phyloP scores from a whole-genome alignment of 2,888 invertebrate species.

The Drosophila kambysellisi region DNA sequence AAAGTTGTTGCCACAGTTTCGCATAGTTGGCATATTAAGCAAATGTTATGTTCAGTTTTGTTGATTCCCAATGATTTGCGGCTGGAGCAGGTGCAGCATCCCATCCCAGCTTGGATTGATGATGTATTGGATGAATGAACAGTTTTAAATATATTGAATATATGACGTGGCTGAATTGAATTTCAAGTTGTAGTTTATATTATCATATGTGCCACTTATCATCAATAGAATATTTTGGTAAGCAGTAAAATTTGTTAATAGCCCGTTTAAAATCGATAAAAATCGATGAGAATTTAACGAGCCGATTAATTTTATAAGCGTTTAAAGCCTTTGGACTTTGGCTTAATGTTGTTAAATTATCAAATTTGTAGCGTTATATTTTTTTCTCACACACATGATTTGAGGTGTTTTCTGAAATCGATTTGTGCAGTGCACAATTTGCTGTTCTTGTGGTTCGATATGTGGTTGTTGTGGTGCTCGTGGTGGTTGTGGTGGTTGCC shows the following conservation, averaged over 20 bases:
- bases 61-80: slow-evolving; percentile 59
- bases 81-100: slow-evolving; percentile 30
- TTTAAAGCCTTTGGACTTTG: slow-evolving; percentile 4
- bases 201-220: neutral
- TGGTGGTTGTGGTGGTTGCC: slow-evolving; percentile 35
- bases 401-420: slow-evolving; percentile 34
- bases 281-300: neutral
- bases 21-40: slow-evolving; percentile 69
- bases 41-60: slow-evolving; percentile 61
- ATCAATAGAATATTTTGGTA: neutral
- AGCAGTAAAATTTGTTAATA: neutral
- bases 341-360: slow-evolving; percentile 49
- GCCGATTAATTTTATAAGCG: slow-evolving; percentile 9
- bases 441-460: slow-evolving; percentile 33
- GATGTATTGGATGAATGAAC: slow-evolving; percentile 20
- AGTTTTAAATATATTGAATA: slow-evolving; percentile 1
- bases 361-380: slow-evolving; percentile 20
- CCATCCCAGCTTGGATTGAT: slow-evolving; percentile 1
- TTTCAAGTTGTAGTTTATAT: neutral
- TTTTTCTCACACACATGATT: slow-evolving; percentile 35
- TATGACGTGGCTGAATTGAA: neutral
- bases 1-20: slow-evolving; percentile 76
- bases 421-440: slow-evolving; percentile 32
- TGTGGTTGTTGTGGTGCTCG: slow-evolving; percentile 26
- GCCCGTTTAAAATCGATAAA: neutral